A percentile compares a stretch with the other conserved stretches of the same genome.
Evolutionary conservation across 2,888 invertebrate genomes (phyloP).

Genomic region (Mesoligia furuncula): DNA sequence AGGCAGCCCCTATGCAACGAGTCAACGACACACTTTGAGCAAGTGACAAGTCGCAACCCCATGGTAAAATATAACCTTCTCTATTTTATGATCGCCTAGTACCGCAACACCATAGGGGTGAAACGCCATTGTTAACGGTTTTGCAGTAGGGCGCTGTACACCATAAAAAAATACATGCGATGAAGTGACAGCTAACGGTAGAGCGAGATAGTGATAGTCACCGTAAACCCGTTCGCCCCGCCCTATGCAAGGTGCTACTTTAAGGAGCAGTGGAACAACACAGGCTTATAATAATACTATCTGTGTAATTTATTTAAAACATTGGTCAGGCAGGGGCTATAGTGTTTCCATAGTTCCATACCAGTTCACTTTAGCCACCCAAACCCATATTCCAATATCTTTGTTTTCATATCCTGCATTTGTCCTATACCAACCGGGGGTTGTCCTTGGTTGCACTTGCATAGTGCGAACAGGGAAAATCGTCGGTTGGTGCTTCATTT

Average conservation of each 20-base stretch:
- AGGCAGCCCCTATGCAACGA: not conserved
- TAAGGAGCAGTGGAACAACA: not conserved
- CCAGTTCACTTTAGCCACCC: no score
- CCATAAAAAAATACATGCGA: conserved; percentile 36
- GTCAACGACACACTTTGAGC: not conserved
- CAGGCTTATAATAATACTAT: no score
- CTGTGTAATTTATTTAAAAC: no score
- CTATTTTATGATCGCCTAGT: conserved; percentile 83
- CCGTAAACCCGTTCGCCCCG: conserved; percentile 1
- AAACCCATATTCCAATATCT: no score
- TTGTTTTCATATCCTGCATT: no score
- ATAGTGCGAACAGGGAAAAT: no score
- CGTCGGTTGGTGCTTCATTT: no score
- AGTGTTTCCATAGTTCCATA: no score
- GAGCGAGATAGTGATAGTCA: conserved; percentile 46
- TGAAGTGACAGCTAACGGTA: conserved; percentile 40
- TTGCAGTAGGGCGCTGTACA: conserved; percentile 24
- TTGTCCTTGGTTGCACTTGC: no score
- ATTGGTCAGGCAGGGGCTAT: no score
- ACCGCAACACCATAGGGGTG: conserved; percentile 81
- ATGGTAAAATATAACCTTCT: conserved; percentile 66
- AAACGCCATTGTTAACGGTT: conserved; percentile 74
- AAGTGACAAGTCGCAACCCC: conserved; percentile 56
- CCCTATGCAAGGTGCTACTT: conserved; percentile 10
- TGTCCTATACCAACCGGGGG: no score